Base-by-base conservation (phyloP, 2,888 invertebrate genomes). In the Hirtodrosophila confusa region DNA sequence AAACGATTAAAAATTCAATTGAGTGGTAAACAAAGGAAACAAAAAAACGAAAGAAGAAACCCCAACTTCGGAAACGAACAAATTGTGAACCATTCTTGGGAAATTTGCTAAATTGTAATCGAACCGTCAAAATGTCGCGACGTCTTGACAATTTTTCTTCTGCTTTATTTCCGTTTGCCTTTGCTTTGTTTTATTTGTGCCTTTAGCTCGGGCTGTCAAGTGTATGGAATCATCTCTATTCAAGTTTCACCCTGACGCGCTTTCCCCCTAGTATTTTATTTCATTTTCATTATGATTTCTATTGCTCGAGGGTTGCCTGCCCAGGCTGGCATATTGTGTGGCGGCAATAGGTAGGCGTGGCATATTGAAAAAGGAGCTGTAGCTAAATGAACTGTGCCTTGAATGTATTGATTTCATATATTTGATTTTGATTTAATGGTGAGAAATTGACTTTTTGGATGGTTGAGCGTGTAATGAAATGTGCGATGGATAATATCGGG, bases 1-100 rank as follows among this genome's bases (percentile, higher is more conserved):
- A 73, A 88, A 78, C 88, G 88, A 88, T 89, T 89, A 89, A 88
- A 89, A 88, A 86, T 86, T 80, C 82, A 86, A 88, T 88, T 87
- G 84, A 80, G 78, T 77, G 75, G 74, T 68, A 86, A 86, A 85
- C 78, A 80, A 75, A 73, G 55, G 24, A 33, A 58, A 53, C 47
- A 10, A 24, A 48, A 43, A 47, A 41, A 36, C 35, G 9, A 43
- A 45, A 45, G 41, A 2, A 23, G 7, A 27, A 36, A 10, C 4
- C n/a, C 1, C 12, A 39, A 31, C 31, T 4, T 36, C 36, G 73
- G 53, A 68, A 74, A 35, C 31, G 48, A 37, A 24, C 47, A 57
- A 55, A 54, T 54, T 67, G 62, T 41, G 37, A 63, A 67, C 31
- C 41, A 47, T 58, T 67, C 50, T 51, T 45, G 41, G 68, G 61